Evolutionary conservation across 2,113 vertebrate species (phyloP).

Genomic region (Gadus macrocephalus): DNA sequence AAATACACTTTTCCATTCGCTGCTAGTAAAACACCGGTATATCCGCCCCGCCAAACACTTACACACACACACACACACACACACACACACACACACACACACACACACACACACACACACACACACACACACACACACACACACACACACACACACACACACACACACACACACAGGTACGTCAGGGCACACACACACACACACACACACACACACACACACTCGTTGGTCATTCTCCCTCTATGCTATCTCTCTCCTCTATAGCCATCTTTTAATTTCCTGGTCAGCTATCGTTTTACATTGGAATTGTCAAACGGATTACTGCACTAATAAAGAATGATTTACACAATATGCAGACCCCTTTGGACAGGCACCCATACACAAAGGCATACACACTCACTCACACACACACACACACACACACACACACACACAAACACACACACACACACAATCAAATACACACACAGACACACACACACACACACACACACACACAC

Average conservation of each 20-base stretch:
- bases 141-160: constrained; percentile 13
- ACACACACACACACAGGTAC: constrained; percentile 12
- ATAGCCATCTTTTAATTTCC: constrained; percentile 56
- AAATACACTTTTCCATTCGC: not conserved
- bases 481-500: not conserved
- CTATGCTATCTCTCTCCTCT: constrained; percentile 1
- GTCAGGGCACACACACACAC: constrained; percentile 10
- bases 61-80: constrained; percentile 11
- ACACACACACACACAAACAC: constrained; percentile 3
- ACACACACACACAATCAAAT: too few relatives aligned
- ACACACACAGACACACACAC: not conserved
- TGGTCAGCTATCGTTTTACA: constrained; percentile 59
- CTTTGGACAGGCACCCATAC: constrained; percentile 8
- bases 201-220: constrained; percentile 16
- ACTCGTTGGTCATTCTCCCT: not conserved
- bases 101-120: not conserved
- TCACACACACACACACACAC: not conserved
- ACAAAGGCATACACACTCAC: constrained; percentile 9
- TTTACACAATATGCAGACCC: constrained; percentile 45
- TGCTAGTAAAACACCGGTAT: constrained; percentile 7
- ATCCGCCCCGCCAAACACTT: not conserved
- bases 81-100: constrained; percentile 14
- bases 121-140: constrained; percentile 3
- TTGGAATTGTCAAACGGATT: constrained; percentile 62
- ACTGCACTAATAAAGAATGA: constrained; percentile 56